Base-by-base conservation (phyloP, 2,797 vertebrate species). In the Valencia hispanica region DNA sequence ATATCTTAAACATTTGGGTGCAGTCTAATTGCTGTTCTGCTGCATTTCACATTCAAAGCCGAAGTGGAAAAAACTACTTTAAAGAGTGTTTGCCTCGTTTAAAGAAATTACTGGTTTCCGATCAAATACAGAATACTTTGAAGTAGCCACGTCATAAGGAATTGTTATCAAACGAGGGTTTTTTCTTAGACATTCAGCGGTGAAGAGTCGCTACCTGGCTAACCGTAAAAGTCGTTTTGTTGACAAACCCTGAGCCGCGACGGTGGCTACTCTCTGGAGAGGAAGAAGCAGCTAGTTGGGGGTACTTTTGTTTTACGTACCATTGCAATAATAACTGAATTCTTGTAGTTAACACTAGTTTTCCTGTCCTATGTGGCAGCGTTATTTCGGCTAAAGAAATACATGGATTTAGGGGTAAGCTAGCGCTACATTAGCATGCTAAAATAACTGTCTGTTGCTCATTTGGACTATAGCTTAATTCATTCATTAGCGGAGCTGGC, bases 21-120 rank as follows among this genome's bases (percentile, higher is more conserved):
- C 89, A 81, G 93, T 88, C 88, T 94, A 93, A 80, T 91, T 90
- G 80, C 89, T 83, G 92, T 74, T 57, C 39, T 78, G 66, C 75
- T 84, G 53, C 78, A 80, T 76, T 77, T 78, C 39, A 61, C 34
- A 34, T 30, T 71, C 30, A 72, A 85, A 66, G 27, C 6, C 69
- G 74, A 34, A 55, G 48, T 78, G 7, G 5, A 68, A 65, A 71
- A 10, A 4, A 9, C 5, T 51, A 36, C 3, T 53, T 12, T 7
- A 32, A 5, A 22, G 8, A 17, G 5, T 59, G 48, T 73, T 73
- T 77, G 20, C 20, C 47, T 68, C n/a, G 4, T 50, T 55, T 9
- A 8, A 7, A 2, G 15, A 10, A 72, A 1, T 22, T 78, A 10
- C 45, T 43, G 3, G 17, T 7, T 39, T 1, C 20, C 41, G 14